Conservation (phyloP, 2,113 vertebrate genomes). For the Odocoileus hemionus region DNA sequence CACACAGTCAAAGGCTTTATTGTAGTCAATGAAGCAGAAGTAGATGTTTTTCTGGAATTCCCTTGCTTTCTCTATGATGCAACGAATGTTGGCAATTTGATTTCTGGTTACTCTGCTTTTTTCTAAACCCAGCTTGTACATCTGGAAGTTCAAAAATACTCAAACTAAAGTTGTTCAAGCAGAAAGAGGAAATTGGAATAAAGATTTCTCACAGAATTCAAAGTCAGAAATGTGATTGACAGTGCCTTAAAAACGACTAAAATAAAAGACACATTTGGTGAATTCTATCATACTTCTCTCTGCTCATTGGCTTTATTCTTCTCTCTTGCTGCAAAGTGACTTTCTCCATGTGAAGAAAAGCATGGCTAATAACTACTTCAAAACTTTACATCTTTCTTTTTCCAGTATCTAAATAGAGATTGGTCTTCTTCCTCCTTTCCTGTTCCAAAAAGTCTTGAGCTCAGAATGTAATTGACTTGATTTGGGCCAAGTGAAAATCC, state of each 20-base stretch:
- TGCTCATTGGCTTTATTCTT: conserved; percentile 24
- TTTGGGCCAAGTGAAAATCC: background rate
- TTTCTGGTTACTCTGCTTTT: background rate
- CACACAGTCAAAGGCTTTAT: background rate
- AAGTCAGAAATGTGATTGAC: background rate
- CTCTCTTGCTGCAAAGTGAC: conserved; percentile 22
- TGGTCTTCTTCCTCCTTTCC: background rate
- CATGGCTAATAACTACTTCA: conserved; percentile 28
- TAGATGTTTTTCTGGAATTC: background rate
- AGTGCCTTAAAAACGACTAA: background rate
- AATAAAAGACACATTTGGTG: background rate
- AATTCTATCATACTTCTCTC: background rate
- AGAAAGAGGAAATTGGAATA: conserved; percentile 29
- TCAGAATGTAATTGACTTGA: background rate
- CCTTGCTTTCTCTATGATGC: background rate
- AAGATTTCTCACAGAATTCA: background rate
- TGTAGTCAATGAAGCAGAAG: background rate
- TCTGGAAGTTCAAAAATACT: background rate
- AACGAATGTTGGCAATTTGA: background rate
- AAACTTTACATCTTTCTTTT: background rate
- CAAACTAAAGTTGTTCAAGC: background rate
- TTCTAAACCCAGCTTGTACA: background rate
- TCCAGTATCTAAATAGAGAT: background rate
- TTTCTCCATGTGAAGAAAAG: conserved; percentile 40
- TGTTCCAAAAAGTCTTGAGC: background rate